Base-by-base conservation (phyloP, 2,888 invertebrate genomes). In the Carabus problematicus region DNA sequence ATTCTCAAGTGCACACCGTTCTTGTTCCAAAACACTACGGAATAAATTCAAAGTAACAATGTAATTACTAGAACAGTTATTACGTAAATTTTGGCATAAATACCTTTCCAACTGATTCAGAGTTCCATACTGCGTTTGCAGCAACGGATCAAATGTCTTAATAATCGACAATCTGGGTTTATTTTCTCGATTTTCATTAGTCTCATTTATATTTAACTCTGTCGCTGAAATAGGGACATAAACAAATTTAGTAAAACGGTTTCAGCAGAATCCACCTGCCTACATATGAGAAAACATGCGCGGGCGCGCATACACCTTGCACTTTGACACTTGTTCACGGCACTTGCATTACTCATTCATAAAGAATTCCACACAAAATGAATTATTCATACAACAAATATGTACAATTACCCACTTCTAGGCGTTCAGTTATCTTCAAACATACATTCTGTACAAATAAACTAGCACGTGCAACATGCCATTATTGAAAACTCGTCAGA, bases 291-390 rank as follows among this genome's bases (percentile, higher is more conserved):
- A 39, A 16, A n/a, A 39, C 39, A 49, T 49, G 40, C 49, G 62
- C 39, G 49, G 49, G 0, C 8, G 19, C 45, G 18, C n/a, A 29
- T 29, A 9, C 42, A 60, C 45, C 11, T 18, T 43, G 19, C 9
- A 45, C 11, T 62, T 49, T 62, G 62, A 62, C 64, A 64, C 42
- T 54, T 55, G 64, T 64, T 55, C 52, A 9, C 40, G 49, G 39
- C 49, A 16, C 62, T 12, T 29, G 39, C 29, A 14, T 29, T 6
- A 29, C 29, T 29, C 45, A 19, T 49, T 47, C 52, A 52, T 52
- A 18, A 52, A 16, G 52, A 52, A 52, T 52, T 52, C 52, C 9
- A 29, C 29, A 29, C 29, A 29, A 29, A 29, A 29, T 6, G 2
- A 29, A 29, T 29, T 29, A 29, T 29, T 29, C 29, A 29, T 29